Evolutionary conservation across 1,140 invertebrate species (phyloP).

Genomic region (Littorina saxatilis): DNA sequence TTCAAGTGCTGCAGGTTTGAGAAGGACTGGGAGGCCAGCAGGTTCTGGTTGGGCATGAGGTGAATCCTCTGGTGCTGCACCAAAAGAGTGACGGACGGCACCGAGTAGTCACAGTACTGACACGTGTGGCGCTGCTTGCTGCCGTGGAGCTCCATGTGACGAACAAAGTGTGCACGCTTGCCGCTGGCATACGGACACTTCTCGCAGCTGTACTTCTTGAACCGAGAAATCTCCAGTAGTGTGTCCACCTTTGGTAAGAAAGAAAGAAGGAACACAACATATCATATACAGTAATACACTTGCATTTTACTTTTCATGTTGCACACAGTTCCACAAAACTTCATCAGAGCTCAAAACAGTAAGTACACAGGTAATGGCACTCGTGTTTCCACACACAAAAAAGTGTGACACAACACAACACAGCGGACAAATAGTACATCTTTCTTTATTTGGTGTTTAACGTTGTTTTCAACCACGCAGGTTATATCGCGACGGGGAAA

Average conservation of each 20-base stretch:
- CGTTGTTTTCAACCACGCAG: too few relatives aligned
- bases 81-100: constrained; percentile 77
- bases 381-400: too few relatives aligned
- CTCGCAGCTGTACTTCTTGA: constrained; percentile 73
- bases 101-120: constrained; percentile 91
- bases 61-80: constrained; percentile 72
- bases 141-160: constrained; percentile 89
- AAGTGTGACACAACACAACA: too few relatives aligned
- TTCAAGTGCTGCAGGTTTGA: constrained; percentile 69
- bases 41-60: constrained; percentile 72
- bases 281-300: too few relatives aligned
- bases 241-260: constrained; percentile 58
- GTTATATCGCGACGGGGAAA: too few relatives aligned
- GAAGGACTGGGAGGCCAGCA: constrained; percentile 71
- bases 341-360: too few relatives aligned
- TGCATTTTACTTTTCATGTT: too few relatives aligned
- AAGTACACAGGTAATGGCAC: too few relatives aligned
- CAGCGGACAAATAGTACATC: too few relatives aligned
- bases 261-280: too few relatives aligned
- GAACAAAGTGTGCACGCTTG: constrained; percentile 89
- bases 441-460: too few relatives aligned
- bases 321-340: too few relatives aligned
- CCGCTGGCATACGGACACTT: constrained; percentile 93
- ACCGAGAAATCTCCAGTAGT: constrained; percentile 67
- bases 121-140: constrained; percentile 90